Evolutionary conservation across 2,888 invertebrate genomes (phyloP).

Genomic region (Thereva unica): DNA sequence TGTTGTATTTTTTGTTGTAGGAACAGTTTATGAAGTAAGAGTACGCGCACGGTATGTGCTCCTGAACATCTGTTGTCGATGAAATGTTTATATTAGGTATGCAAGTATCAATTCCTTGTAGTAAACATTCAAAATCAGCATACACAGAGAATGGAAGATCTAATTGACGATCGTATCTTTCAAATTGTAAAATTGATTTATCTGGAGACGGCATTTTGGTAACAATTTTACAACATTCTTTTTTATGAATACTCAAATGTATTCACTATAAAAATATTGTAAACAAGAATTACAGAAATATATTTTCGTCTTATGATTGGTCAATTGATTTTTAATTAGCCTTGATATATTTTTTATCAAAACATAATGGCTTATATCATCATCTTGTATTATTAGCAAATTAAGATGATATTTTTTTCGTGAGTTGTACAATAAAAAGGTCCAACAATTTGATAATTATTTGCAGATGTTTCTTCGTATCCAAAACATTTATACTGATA

Average conservation of each 20-base stretch:
- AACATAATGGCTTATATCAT: background rate
- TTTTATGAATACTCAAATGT: conserved; percentile 19
- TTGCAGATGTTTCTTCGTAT: background rate
- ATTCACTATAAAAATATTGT: conserved; percentile 19
- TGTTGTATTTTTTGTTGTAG: conserved; percentile 16
- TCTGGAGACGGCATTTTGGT: conserved; percentile 50
- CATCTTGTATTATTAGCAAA: conserved; percentile 1
- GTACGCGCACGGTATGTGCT: conserved; percentile 39
- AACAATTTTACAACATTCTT: conserved; percentile 28
- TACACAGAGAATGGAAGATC: conserved; percentile 29
- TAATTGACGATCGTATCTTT: conserved; percentile 43
- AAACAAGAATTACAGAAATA: conserved; percentile 7
- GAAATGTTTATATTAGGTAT: conserved; percentile 25
- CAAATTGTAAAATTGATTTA: conserved; percentile 53
- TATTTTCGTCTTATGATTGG: background rate
- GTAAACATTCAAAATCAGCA: conserved; percentile 33
- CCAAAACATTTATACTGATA: conserved; percentile 41
- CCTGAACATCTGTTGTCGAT: conserved; percentile 26
- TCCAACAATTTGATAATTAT: background rate
- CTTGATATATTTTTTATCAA: conserved; percentile 19
- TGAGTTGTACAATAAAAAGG: conserved; percentile 7
- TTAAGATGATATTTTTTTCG: conserved; percentile 9
- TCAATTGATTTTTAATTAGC: background rate
- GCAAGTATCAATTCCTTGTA: conserved; percentile 11
- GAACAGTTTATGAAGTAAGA: conserved; percentile 26